Base-by-base conservation (phyloP, 2,888 invertebrate genomes). In the Drosophila paranaensis region DNA sequence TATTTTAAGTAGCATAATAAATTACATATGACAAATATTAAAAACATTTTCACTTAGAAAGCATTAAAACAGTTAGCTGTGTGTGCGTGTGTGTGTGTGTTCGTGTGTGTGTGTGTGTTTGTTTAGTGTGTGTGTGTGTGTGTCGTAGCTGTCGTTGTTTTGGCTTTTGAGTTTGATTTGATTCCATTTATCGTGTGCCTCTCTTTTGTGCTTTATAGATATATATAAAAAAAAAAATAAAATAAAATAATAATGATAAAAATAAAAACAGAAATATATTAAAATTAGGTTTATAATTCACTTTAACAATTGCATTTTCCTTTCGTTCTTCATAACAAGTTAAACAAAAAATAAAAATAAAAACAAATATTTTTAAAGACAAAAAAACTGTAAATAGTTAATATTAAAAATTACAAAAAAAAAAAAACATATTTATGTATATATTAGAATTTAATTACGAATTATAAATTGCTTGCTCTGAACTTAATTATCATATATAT, bases 1-100 rank as follows among this genome's bases (percentile, higher is more conserved):
- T 54, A n/a, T 76, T 75, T 67, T 74, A 74, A 74, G 71, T 71
- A 78, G 64, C 73, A 73, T 70, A 79, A 66, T 76, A 73, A 79
- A 78, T 79, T 79, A 78, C 77, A 67, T 60, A 51, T 68, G 64
- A 74, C 64, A 78, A 65, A 60, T 77, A 61, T 70, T 63, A 57
- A 77, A 70, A 77, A 70, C 65, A 60, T 77, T 57, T 55, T 54
- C 46, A 40, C 53, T 53, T 61, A 67, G 54, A 65, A 71, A 79
- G 75, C 79, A 69, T 73, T 79, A 70, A 78, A 79, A 79, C 76
- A 79, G 73, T 79, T 79, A 70, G 73, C 76, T 79, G 76, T 70
- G 67, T 42, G 55, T 43, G 11, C 61, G 61, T 68, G 43, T 56
- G 43, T 51, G 45, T 45, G 42, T 51, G 27, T 46, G 30, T 66